Base-by-base conservation (phyloP, 2,888 invertebrate genomes). In the Stenotaenia linearis region DNA sequence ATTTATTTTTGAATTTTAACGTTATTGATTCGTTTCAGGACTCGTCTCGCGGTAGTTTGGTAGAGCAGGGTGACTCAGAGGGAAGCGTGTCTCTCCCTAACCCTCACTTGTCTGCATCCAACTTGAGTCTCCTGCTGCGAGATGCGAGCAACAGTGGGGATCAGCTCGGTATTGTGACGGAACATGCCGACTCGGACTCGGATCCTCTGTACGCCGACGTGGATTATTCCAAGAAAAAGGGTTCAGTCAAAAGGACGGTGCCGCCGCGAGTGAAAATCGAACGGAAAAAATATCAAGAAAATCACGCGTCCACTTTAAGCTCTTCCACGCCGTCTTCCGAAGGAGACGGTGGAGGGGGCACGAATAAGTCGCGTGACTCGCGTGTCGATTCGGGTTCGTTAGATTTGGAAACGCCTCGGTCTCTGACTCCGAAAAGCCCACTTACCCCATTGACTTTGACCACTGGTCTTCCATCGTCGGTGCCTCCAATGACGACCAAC, bases 321-420 rank as follows among this genome's bases (percentile, higher is more conserved):
- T 78, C 76, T 28, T 80, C 82, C 15, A 80, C 79, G n/a, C 81
- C 82, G 9, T 80, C 79, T 61, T 82, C 82, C 10, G 82, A 82
- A 56, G 78, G 81, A 21, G 81, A 82, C n/a, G 77, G 79, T 32
- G 79, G 74, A 28, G 76, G 56, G 23, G 56, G 40, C 1, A 69
- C 79, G 40, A 30, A 50, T 21, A 74, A 61, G 37, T 23, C 83
- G 5, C 80, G 84, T 75, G 84, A 84, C 81, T 85, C 85, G 2
- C 82, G 84, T 45, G 84, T 85, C 35, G 86, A 85, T 81, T 86
- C 85, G 0, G 85, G 84, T 25, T 85, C 86, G 75, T 88, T 88
- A 81, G 86, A 84, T 82, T 83, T 84, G 82, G 86, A 85, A 80
- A 85, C 87, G 23, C 86, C 86, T 5, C 84, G 84, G 79, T 85